phyloP scores from a whole-genome alignment of 2,797 vertebrate genomes.

The Macroramphosus scolopax region DNA sequence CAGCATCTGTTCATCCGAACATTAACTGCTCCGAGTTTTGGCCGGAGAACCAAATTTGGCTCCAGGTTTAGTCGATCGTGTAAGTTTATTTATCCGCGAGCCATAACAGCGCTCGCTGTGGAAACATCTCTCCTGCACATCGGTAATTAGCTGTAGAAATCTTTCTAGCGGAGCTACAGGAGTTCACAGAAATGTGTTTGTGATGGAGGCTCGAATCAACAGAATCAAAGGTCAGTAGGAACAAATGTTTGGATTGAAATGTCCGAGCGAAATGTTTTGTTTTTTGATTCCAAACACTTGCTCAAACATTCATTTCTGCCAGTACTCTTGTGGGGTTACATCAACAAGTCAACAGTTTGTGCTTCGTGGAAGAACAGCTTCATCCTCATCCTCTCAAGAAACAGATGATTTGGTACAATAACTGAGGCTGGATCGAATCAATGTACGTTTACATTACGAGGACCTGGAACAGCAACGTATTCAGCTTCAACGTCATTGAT shows the following conservation, averaged over 20 bases:
- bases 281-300: constrained; percentile 5
- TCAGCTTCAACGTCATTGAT: no score
- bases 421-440: no score
- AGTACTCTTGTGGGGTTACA: background rate
- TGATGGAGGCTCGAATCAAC: background rate
- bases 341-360: no score
- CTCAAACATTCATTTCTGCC: constrained; percentile 5
- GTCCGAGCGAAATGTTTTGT: background rate
- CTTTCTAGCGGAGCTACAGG: constrained; percentile 3
- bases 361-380: no score
- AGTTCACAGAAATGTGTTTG: constrained; percentile 13
- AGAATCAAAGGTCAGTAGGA: constrained; percentile 14
- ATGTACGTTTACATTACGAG: no score
- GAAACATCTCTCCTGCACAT: no score
- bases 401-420: no score
- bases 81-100: constrained; percentile 44
- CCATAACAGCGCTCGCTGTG: no score
- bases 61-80: constrained; percentile 40
- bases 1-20: constrained; percentile 13
- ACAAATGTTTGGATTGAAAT: constrained; percentile 8
- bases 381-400: no score
- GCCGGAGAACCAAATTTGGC: constrained; percentile 23
- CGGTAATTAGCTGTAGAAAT: constrained; percentile 43
- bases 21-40: constrained; percentile 30
- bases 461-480: no score